phyloP scores from a whole-genome alignment of 2,113 vertebrate species.

The Malaclemys terrapin region DNA sequence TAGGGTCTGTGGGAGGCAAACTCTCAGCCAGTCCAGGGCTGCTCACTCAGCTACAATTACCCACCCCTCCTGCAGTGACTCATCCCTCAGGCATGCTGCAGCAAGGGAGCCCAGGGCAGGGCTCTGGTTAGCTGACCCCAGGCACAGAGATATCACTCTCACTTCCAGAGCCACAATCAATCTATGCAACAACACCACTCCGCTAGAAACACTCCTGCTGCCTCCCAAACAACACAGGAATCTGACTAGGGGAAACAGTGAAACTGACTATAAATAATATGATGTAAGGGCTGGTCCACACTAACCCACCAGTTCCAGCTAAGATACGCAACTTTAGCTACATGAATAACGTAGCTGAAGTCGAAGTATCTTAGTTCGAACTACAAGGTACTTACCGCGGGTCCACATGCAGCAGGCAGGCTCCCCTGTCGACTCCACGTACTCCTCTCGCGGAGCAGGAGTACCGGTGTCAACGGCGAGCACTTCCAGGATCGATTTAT shows the following conservation, averaged over 20 bases:
- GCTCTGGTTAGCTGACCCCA: not conserved
- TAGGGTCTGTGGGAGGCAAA: not conserved
- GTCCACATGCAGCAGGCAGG: too few relatives aligned
- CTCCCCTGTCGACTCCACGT: too few relatives aligned
- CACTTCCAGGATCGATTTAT: too few relatives aligned
- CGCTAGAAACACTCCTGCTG: not conserved
- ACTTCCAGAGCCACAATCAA: not conserved
- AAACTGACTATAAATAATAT: not conserved
- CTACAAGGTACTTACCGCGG: too few relatives aligned
- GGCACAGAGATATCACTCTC: not conserved
- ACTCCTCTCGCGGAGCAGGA: too few relatives aligned
- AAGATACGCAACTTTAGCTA: too few relatives aligned
- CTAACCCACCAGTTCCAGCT: too few relatives aligned
- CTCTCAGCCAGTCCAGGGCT: not conserved
- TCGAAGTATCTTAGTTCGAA: too few relatives aligned
- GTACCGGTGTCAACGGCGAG: too few relatives aligned
- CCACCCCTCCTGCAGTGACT: not conserved
- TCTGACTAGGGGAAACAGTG: too few relatives aligned
- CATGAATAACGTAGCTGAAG: too few relatives aligned
- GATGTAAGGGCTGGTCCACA: too few relatives aligned
- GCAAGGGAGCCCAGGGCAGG: not conserved
- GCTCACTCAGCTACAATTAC: not conserved
- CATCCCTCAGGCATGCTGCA: not conserved
- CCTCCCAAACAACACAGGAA: not conserved
- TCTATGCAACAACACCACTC: not conserved